phyloP scores from a whole-genome alignment of 2,888 invertebrate species.

The Timema cristinae region DNA sequence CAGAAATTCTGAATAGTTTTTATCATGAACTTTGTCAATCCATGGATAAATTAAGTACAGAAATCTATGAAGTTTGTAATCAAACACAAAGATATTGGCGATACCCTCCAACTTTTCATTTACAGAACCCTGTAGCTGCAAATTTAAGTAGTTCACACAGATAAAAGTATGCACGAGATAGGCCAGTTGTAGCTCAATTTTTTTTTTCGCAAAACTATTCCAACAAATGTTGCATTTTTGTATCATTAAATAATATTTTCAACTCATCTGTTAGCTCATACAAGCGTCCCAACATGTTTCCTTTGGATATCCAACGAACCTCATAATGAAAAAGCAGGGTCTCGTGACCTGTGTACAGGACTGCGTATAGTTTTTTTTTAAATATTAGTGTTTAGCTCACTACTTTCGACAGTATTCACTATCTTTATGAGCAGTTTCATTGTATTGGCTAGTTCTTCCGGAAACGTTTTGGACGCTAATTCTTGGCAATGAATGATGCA shows the following conservation, averaged over 20 bases:
- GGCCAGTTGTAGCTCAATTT: background rate
- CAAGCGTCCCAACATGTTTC: background rate
- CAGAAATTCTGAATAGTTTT: background rate
- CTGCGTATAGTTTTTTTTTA: background rate
- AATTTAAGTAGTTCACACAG: background rate
- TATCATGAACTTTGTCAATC: background rate
- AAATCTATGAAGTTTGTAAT: background rate
- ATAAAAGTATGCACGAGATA: background rate
- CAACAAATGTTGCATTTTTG: background rate
- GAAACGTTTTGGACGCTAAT: background rate
- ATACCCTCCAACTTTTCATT: background rate
- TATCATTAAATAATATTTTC: background rate
- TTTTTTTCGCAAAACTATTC: background rate
- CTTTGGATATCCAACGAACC: background rate
- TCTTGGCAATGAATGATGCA: background rate
- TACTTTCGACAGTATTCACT: background rate
- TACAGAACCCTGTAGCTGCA: background rate
- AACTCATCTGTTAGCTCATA: background rate
- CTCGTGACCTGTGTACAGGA: background rate
- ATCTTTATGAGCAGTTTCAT: background rate
- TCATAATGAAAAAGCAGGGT: background rate
- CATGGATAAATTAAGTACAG: background rate
- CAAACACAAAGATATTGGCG: too few species aligned
- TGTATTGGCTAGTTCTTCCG: background rate
- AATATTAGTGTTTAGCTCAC: background rate